Percentiles rank a stretch among this genome's conserved stretches.
These are phyloP conservation scores for rat (Rattus norvegicus) DNA, from an alignment of 2,113 vertebrate genomes.

Conservation along the genomic window GRCr8 NC_086031.1:41580001-41580500, in stretches of 20 bases:
- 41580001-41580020: conserved; percentile 10
- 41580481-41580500: neutral
- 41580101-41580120: conserved; percentile 43
- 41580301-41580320: neutral
- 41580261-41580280: neutral
- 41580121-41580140: neutral
- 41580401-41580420: neutral
- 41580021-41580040: neutral
- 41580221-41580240: neutral
- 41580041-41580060: neutral
- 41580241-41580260: neutral
- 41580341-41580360: fast-evolving
- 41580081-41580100: neutral
- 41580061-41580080: conserved; percentile 30
- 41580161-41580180: neutral
- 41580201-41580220: neutral
- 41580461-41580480: neutral
- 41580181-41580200: neutral
- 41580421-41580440: neutral
- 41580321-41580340: no score
- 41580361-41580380: neutral
- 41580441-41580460: neutral
- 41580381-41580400: neutral
- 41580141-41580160: neutral
- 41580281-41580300: neutral